These are phyloP conservation scores for Dryas iulia DNA, from an alignment of 1,140 invertebrate species.

Conservation along the genomic window DNA sequence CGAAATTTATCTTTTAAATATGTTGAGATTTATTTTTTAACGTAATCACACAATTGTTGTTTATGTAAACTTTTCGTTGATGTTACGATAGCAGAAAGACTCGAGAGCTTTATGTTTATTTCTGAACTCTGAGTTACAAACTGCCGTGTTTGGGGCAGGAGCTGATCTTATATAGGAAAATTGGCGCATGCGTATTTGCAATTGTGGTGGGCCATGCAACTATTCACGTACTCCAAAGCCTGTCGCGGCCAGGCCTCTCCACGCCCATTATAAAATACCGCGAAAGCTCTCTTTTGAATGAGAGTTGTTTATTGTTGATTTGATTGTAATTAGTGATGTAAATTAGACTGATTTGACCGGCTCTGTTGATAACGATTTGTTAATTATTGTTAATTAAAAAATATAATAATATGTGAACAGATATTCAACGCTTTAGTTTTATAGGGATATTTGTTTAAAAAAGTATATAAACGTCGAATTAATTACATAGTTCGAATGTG, in stretches of 20 bases:
- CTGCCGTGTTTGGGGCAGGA: constrained; percentile 39
- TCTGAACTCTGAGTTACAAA: constrained; percentile 43
- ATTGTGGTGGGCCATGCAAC: constrained; percentile 19
- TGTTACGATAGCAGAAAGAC: constrained; percentile 31
- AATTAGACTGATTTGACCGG: background rate
- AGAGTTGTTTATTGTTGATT: background rate
- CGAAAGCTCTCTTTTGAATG: background rate
- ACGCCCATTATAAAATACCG: constrained; percentile 10
- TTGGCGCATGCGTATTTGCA: constrained; percentile 52
- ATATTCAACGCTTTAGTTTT: too few relatives aligned
- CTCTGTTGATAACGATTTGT: background rate
- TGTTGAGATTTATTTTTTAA: constrained; percentile 5
- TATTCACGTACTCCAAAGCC: constrained; percentile 26
- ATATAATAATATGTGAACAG: too few relatives aligned
- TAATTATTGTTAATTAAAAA: too few relatives aligned
- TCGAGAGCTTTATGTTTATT: constrained; percentile 37
- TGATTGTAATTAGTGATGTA: background rate
- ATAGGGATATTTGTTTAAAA: too few relatives aligned
- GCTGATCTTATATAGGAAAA: constrained; percentile 47
- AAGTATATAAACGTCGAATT: too few relatives aligned
- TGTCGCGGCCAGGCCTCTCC: constrained; percentile 28
- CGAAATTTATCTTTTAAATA: constrained; percentile 28
- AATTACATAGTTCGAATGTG: too few relatives aligned
- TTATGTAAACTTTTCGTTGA: constrained; percentile 51
- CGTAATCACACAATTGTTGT: constrained; percentile 29